phyloP scores from a whole-genome alignment of 2,113 vertebrate species.

The Carassius carassius region DNA sequence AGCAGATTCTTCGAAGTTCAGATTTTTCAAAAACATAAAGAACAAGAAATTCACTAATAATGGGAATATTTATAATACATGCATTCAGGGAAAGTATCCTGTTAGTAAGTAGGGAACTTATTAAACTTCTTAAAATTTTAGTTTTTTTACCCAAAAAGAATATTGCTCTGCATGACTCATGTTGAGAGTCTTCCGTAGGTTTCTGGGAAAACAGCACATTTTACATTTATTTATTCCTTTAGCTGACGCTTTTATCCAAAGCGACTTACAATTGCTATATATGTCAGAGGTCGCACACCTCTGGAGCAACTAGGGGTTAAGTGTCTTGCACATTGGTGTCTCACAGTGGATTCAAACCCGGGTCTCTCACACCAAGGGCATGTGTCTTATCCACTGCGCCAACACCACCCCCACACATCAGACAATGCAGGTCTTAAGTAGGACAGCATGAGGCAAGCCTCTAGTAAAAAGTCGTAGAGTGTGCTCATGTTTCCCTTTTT shows the following conservation, averaged over 20 bases:
- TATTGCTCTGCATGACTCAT: slow-evolving; percentile 12
- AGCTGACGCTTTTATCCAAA: no score
- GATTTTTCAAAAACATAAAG: not conserved
- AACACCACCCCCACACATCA: no score
- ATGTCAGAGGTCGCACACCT: no score
- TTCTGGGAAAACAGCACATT: not conserved
- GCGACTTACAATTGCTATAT: no score
- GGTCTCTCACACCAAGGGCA: no score
- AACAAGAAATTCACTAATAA: not conserved
- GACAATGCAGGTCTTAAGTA: slow-evolving; percentile 2
- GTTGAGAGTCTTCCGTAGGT: not conserved
- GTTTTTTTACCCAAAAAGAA: slow-evolving; percentile 6
- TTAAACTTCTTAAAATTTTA: not conserved
- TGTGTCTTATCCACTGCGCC: no score
- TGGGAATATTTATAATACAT: not conserved
- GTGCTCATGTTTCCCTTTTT: not conserved
- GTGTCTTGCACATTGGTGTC: no score
- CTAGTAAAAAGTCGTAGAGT: not conserved
- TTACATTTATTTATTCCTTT: no score
- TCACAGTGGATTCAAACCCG: no score
- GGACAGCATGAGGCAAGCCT: not conserved
- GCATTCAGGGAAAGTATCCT: not conserved
- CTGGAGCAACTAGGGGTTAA: no score
- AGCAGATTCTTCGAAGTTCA: not conserved
- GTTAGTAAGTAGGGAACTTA: not conserved